Conservation (phyloP, 2,797 vertebrate genomes). For the Xiphorhynchus erythropygius region DNA sequence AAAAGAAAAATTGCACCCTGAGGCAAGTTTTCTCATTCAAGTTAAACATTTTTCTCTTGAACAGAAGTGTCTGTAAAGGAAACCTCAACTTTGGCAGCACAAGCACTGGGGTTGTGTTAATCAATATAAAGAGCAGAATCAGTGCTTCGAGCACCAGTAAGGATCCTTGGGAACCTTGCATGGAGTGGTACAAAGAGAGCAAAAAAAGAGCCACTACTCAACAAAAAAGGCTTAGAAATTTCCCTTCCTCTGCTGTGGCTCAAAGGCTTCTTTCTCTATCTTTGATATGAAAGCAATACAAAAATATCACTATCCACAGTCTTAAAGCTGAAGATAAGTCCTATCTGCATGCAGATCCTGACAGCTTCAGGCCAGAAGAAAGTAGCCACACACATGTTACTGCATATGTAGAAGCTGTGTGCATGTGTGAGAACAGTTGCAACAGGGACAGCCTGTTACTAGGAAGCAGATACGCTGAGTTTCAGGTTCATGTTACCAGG, state of each 20-base stretch:
- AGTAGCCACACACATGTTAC: background rate
- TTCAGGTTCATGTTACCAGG: conserved; percentile 74
- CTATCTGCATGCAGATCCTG: background rate
- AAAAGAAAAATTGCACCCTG: background rate
- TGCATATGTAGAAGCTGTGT: conserved; percentile 16
- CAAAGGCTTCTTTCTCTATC: background rate
- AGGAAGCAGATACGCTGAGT: conserved; percentile 68
- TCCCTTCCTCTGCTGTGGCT: background rate
- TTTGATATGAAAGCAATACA: background rate
- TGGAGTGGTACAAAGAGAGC: background rate
- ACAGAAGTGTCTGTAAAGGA: conserved; percentile 54
- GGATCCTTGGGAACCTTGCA: background rate
- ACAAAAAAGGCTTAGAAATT: conserved; percentile 30
- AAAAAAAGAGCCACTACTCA: background rate
- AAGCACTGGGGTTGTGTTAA: conserved; percentile 25
- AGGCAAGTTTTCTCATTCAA: conserved; percentile 62
- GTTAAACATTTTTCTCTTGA: conserved; percentile 54
- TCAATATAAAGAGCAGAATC: conserved; percentile 53
- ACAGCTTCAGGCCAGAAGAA: background rate
- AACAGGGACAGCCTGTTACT: conserved; percentile 63
- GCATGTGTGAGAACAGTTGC: conserved; percentile 47
- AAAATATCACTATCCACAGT: background rate
- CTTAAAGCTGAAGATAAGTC: background rate
- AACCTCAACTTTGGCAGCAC: conserved; percentile 49
- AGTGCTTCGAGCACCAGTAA: background rate